Evolutionary conservation across 2,888 invertebrate genomes (phyloP), one percentile per base, ranked within the genome.

Genomic region (Melitaea athalia): DNA sequence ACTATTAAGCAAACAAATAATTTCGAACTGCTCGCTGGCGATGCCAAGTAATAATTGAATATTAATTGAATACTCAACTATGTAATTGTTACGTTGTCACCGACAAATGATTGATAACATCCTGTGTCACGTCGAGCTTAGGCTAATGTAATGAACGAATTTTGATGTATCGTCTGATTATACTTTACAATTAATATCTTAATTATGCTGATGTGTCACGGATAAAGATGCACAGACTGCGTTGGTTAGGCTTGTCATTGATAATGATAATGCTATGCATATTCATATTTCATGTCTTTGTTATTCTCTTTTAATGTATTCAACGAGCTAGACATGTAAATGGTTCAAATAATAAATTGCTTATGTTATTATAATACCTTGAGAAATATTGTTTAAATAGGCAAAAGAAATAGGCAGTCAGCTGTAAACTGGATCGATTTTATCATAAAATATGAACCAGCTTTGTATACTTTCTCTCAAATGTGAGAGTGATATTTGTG

Each of bases 41-140:
- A 64, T 63, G 63, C 70, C 59, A 59, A 64, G 61, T 62, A 49
- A 70, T 72, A 74, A 76, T 75, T 74, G 72, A 75, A 74, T 74
- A 63, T 71, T 75, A 76, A 76, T 75, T 71, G 71, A 65, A 69
- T 59, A 69, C 64, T 80, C 77, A 74, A 74, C 72, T 75, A 72
- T 74, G 77, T 78, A 74, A 73, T 77, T 77, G 73, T 74, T 73
- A 71, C 72, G 68, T 67, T 65, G 65, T 74, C 73, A 76, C 24
- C 78, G 73, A 79, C 81, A 78, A 77, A 76, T 85, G 85, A 85
- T 84, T 82, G 85, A 85, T 85, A 79, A 79, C 83, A 82, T 86
- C 85, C 84, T 83, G 76, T 72, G 75, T 71, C 71, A 63, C 70
- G 55, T 47, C 49, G 31, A 43, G 52, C 52, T 52, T 52, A 52